These are phyloP conservation scores for Chrysomela aeneicollis DNA, from an alignment of 2,888 invertebrate species.

Conservation along the genomic window DNA sequence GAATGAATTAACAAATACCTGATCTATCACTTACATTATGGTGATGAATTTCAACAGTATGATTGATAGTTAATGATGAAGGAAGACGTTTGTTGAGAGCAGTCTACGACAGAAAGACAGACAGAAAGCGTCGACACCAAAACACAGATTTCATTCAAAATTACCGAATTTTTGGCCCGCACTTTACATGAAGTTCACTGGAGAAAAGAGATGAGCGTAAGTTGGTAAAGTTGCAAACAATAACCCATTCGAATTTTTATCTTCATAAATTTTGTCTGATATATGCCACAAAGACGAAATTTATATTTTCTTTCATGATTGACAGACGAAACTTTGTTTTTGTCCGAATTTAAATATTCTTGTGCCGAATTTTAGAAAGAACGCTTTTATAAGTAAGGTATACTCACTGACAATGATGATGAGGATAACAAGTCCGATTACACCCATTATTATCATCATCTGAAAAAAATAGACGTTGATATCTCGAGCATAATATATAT, in stretches of 20 bases:
- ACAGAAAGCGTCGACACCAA: conserved; percentile 58
- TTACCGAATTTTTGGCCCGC: conserved; percentile 58
- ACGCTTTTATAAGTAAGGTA: too few species aligned
- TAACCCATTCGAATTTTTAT: too few species aligned
- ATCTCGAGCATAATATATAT: too few species aligned
- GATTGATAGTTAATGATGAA: conserved; percentile 28
- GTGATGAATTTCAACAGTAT: conserved; percentile 9
- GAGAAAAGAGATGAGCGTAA: conserved; percentile 43
- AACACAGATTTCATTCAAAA: conserved; percentile 51
- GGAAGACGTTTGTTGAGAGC: conserved; percentile 28
- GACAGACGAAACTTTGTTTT: too few species aligned
- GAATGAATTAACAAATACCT: too few species aligned
- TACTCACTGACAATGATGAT: conserved; percentile 84
- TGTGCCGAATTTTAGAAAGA: too few species aligned
- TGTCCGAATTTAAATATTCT: too few species aligned
- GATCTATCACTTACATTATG: too few species aligned
- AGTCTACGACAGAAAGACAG: conserved; percentile 58
- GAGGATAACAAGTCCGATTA: conserved; percentile 81
- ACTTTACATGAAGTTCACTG: conserved; percentile 63
- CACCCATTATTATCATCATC: conserved; percentile 93
- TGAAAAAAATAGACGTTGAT: conserved; percentile 39
- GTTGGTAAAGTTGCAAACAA: background rate
- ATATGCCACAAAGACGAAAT: background rate
- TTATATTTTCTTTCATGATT: background rate
- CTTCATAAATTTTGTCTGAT: too few species aligned